Conservation (phyloP, 2,888 invertebrate species). For the Homarus gammarus region DNA sequence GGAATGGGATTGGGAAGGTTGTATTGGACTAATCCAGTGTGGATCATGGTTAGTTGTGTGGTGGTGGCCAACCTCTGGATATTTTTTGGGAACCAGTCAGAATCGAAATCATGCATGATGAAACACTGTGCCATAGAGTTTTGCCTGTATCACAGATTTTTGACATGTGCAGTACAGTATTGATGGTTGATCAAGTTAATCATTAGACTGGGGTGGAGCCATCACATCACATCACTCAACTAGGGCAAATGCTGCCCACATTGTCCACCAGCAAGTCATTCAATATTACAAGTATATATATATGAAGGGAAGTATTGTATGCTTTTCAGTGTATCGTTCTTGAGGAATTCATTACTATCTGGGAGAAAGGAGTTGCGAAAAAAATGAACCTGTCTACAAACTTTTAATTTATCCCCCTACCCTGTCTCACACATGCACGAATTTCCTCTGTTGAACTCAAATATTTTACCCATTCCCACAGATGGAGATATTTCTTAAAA, state of each 20-base stretch:
- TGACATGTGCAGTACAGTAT: neutral
- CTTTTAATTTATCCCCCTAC: too few relatives aligned
- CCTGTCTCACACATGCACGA: too few relatives aligned
- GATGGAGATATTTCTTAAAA: too few relatives aligned
- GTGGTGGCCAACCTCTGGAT: slow-evolving; percentile 51
- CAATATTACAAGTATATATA: neutral
- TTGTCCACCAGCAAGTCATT: neutral
- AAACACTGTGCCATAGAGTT: neutral
- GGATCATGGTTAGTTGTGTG: slow-evolving; percentile 54
- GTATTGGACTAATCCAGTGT: slow-evolving; percentile 59
- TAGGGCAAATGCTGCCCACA: neutral
- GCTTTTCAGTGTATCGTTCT: neutral
- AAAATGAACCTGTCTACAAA: too few relatives aligned
- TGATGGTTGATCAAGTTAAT: neutral
- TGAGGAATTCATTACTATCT: too few relatives aligned
- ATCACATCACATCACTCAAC: neutral
- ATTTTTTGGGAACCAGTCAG: slow-evolving; percentile 19
- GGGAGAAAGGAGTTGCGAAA: too few relatives aligned
- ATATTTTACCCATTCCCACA: too few relatives aligned
- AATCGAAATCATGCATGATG: slow-evolving; percentile 12
- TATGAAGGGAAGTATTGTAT: neutral
- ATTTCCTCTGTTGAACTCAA: too few relatives aligned
- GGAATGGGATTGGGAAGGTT: slow-evolving; percentile 44
- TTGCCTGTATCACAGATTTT: neutral
- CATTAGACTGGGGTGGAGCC: neutral